A percentile compares a stretch with the other conserved stretches of the same genome.
Evolutionary conservation across 2,888 invertebrate species (phyloP).

Genomic region (Drosophila helvetica): DNA sequence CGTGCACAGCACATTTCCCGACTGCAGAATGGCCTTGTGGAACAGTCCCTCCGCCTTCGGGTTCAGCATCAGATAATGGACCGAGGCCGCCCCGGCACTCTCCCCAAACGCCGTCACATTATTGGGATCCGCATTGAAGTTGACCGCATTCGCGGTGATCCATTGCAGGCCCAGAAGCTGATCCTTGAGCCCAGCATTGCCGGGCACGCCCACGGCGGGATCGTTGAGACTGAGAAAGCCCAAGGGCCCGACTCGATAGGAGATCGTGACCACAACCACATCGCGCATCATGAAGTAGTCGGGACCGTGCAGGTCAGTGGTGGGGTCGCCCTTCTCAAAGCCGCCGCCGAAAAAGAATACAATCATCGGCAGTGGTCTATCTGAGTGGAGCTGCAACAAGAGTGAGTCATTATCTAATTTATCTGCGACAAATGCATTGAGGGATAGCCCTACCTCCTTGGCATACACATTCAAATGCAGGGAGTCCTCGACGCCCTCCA

Average conservation of each 20-base stretch:
- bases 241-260: conserved; percentile 84
- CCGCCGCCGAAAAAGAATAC: conserved; percentile 85
- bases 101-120: conserved; percentile 85
- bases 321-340: conserved; percentile 83
- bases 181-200: conserved; percentile 85
- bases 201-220: conserved; percentile 83
- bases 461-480: conserved; percentile 84
- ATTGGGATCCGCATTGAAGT: conserved; percentile 84
- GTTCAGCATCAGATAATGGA: conserved; percentile 84
- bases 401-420: neutral
- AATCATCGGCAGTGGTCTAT: conserved; percentile 80
- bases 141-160: conserved; percentile 83
- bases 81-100: conserved; percentile 85
- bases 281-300: conserved; percentile 84
- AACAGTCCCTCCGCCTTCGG: conserved; percentile 83
- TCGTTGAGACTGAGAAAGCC: conserved; percentile 84
- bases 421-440: neutral
- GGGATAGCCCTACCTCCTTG: conserved; percentile 68
- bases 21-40: conserved; percentile 81
- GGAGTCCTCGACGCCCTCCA: conserved; percentile 85
- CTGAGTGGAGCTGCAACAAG: conserved; percentile 45
- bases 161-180: conserved; percentile 85
- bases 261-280: conserved; percentile 84
- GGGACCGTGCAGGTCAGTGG: conserved; percentile 81
- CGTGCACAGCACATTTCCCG: conserved; percentile 75